Base-by-base conservation (phyloP, 2,888 invertebrate genomes). In the Leptopterna dolabrata region DNA sequence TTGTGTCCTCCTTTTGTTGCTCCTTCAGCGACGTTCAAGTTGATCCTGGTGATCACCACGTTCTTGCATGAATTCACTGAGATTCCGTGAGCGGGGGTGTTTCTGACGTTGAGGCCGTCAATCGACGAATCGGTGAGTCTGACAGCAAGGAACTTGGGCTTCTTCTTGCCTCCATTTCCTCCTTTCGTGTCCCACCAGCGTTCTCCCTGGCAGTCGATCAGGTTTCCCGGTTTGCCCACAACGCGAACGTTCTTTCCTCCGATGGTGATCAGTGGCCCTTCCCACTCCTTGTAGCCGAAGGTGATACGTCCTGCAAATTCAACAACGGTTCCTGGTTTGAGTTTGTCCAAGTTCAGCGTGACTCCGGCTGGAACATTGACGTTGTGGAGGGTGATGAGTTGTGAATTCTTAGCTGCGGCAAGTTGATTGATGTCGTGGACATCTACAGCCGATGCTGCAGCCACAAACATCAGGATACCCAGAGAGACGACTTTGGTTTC, bases 201-300 rank as follows among this genome's bases (percentile, higher is more conserved):
- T 2, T 43, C 47, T 6, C 78, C 78, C 14, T 78, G 24, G 45
- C 78, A 43, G 45, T 78, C 45, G 27, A 78, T 78, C 45, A 78
- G 16, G 27, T 45, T 14, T 27, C 78, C 47, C 1, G 45, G 45
- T 29, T 13, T 30, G 2, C 81, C 81, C 3, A 16, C 24, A 19
- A 81, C 47, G 0, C n/a, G 24, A 30, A 81, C 19, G 81, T 51
- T 51, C 81, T 27, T 51, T 51, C 81, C 81, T 6, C 16, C 3
- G 36, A 36, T 55, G 19, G 6, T 24, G 29, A 81, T 81, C 4
- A 81, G 55, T 2, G 81, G 81, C 27, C 81, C 81, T 29, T 24
- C 29, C 78, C 78, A 78, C 27, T 78, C 78, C 45, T 78, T 78
- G 47, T 45, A 78, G 1, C 78, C 78, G 45, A 78, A 78, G 1